phyloP scores from a whole-genome alignment of 92 coral and sea anemone species.

The Pocillopora grandis region DNA sequence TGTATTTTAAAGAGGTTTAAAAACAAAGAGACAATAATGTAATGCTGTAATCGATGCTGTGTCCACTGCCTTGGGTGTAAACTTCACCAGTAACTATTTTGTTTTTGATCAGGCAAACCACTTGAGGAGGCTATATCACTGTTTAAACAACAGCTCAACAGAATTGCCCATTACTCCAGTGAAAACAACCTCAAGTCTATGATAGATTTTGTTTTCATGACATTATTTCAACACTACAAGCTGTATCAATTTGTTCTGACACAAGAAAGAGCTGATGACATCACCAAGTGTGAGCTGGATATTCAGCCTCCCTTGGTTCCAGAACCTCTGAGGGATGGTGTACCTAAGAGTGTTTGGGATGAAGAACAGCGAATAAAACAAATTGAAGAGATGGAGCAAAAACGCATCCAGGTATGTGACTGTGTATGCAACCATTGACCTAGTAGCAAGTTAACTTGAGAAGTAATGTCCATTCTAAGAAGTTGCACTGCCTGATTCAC shows the following conservation, averaged over 20 bases:
- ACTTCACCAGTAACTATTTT: not conserved
- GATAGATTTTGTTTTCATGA: conserved; percentile 64
- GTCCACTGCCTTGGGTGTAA: no score
- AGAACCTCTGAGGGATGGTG: conserved; percentile 48
- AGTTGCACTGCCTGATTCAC: no score
- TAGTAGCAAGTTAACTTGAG: not conserved
- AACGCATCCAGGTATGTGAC: conserved; percentile 48
- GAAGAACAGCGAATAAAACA: conserved; percentile 71
- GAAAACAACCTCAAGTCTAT: conserved; percentile 61
- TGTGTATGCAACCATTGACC: not conserved
- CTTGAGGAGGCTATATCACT: conserved; percentile 50
- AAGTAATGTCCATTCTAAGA: not conserved
- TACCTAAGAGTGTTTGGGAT: conserved; percentile 71
- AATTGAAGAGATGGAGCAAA: conserved; percentile 69
- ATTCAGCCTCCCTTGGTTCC: conserved; percentile 61
- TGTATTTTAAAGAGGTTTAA: no score
- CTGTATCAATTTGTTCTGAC: conserved; percentile 76
- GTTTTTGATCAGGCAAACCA: conserved; percentile 43
- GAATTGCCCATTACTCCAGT: conserved; percentile 25
- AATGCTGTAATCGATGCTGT: no score
- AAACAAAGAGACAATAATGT: no score
- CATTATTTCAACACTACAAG: conserved; percentile 77
- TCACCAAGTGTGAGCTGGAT: conserved; percentile 36
- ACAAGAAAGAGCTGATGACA: conserved; percentile 60
- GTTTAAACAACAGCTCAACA: conserved; percentile 49